A percentile compares a stretch with the other conserved stretches of the same genome.
Evolutionary conservation across 1,140 invertebrate species (phyloP).

Genomic region (Maniola jurtina): DNA sequence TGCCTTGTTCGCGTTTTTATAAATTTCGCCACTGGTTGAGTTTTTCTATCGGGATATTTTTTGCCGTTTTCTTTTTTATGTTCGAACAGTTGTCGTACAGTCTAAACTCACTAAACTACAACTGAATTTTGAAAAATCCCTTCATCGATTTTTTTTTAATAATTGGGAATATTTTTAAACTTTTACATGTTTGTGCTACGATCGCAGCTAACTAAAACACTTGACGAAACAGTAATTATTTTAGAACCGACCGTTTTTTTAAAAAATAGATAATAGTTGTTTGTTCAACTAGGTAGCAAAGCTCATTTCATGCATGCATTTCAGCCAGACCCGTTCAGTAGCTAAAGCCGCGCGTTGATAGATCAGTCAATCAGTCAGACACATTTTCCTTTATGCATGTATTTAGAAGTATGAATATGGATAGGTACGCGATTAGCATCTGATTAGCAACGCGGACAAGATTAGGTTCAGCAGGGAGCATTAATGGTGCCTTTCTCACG

Average conservation of each 20-base stretch:
- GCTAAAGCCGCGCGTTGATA: too few species aligned
- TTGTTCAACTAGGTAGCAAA: too few species aligned
- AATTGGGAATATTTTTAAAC: not conserved
- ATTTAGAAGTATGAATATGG: too few species aligned
- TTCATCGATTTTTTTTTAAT: not conserved
- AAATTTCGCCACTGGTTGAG: slow-evolving; percentile 34
- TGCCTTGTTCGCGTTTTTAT: slow-evolving; percentile 37
- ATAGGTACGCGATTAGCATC: not conserved
- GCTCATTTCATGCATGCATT: too few species aligned
- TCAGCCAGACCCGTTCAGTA: too few species aligned
- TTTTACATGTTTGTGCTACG: not conserved
- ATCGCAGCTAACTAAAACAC: too few species aligned
- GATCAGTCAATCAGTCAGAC: too few species aligned
- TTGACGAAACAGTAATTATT: too few species aligned
- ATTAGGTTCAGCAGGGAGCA: slow-evolving; percentile 34
- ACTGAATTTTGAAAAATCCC: not conserved
- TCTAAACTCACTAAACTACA: slow-evolving; percentile 17
- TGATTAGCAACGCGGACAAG: slow-evolving; percentile 5
- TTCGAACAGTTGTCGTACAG: slow-evolving; percentile 21
- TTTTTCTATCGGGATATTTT: slow-evolving; percentile 24
- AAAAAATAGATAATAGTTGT: too few species aligned
- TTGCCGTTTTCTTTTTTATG: slow-evolving; percentile 27
- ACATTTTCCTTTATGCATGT: too few species aligned
- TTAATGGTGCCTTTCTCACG: slow-evolving; percentile 54
- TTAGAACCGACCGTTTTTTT: not conserved